Percentiles rank a stretch among this genome's conserved stretches.
phyloP scores from a whole-genome alignment of 2,113 vertebrate species.

The Uria aalge region DNA sequence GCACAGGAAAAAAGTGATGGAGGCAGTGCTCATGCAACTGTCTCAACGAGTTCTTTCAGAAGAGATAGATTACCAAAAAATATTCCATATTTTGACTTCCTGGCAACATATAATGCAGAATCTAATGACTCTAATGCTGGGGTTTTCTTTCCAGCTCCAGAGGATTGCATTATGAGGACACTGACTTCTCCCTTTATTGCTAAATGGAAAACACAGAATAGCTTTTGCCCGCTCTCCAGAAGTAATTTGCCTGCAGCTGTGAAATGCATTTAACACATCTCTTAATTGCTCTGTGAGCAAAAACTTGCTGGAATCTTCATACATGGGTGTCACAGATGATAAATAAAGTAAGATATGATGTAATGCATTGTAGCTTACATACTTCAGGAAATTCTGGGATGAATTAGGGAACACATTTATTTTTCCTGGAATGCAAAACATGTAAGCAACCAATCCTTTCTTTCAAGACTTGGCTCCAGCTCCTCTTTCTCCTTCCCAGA shows the following conservation, averaged over 20 bases:
- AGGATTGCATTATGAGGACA: slow-evolving; percentile 15
- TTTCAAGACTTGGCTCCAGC: not conserved
- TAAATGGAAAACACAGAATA: not conserved
- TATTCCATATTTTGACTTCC: slow-evolving; percentile 66
- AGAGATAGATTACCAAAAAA: not conserved
- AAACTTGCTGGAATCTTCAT: slow-evolving; percentile 28
- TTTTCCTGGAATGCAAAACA: slow-evolving; percentile 66
- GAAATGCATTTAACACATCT: slow-evolving; percentile 17
- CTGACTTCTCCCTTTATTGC: slow-evolving; percentile 44
- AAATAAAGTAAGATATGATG: slow-evolving; percentile 44
- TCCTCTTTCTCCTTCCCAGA: not conserved
- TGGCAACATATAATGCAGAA: slow-evolving; percentile 77
- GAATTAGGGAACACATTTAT: slow-evolving; percentile 29
- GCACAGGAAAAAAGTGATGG: not conserved
- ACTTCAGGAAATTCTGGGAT: slow-evolving; percentile 49
- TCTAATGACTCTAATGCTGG: slow-evolving; percentile 34
- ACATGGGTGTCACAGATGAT: not conserved
- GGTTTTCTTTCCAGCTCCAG: slow-evolving; percentile 11
- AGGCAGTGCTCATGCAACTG: not conserved
- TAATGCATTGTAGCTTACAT: slow-evolving; percentile 2
- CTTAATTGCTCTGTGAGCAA: not conserved
- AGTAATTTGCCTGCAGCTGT: slow-evolving; percentile 10
- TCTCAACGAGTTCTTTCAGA: not conserved
- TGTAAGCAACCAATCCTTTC: slow-evolving; percentile 13
- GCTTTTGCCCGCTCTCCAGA: not conserved